Evolutionary conservation across 2,888 invertebrate species (phyloP).

Genomic region (Dolichomitus sp.): DNA sequence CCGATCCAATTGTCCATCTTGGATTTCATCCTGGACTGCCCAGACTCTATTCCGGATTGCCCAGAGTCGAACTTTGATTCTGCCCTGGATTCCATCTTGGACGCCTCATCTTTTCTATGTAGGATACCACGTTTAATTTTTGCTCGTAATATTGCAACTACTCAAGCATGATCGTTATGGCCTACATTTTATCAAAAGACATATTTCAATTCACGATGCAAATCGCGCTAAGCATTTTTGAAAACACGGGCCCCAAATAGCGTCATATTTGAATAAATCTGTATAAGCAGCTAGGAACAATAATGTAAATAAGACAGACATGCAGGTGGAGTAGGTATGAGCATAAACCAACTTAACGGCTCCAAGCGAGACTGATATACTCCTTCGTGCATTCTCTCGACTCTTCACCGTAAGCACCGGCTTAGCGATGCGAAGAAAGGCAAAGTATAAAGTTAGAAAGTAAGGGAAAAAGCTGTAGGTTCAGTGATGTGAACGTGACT

Average conservation of each 20-base stretch:
- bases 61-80: no score
- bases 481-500: not conserved
- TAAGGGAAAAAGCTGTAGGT: not conserved
- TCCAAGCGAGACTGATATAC: constrained; percentile 19
- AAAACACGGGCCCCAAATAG: not conserved
- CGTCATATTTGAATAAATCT: constrained; percentile 5
- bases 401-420: not conserved
- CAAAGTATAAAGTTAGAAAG: constrained; percentile 6
- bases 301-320: not conserved
- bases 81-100: no score
- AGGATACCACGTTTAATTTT: no score
- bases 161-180: not conserved
- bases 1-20: no score
- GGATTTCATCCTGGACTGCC: no score
- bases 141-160: not conserved
- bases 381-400: not conserved
- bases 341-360: constrained; percentile 12
- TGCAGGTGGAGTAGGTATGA: not conserved
- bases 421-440: constrained; percentile 4
- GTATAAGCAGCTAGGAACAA: not conserved
- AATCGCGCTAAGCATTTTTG: not conserved
- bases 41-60: no score
- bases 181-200: not conserved
- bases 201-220: not conserved
- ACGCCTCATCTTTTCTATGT: no score